Percentiles rank a stretch among this genome's conserved stretches.
Conservation (phyloP, 2,888 invertebrate genomes). For the Thereva unica region DNA sequence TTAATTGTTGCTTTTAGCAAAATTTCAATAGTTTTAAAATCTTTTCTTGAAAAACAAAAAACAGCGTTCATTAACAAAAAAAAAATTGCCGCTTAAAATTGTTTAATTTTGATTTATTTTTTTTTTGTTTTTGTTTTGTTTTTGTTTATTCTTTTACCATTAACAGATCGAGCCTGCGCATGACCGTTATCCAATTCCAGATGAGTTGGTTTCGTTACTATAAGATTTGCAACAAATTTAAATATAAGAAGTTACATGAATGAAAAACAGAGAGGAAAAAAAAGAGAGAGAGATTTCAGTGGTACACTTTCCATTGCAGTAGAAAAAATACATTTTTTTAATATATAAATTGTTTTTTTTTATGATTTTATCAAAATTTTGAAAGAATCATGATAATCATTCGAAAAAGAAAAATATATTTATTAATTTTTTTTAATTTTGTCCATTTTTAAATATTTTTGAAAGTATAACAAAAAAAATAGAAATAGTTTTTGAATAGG, state of each 20-base stretch:
- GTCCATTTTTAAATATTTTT: no score
- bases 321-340: no score
- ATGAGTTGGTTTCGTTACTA: conserved; percentile 70
- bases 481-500: no score
- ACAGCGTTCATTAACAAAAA: conserved; percentile 3
- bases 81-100: background rate
- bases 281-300: conserved; percentile 5
- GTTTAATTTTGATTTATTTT: background rate
- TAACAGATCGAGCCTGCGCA: conserved; percentile 71
- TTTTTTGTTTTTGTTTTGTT: background rate
- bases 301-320: no score
- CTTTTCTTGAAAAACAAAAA: background rate
- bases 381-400: no score
- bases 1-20: no score
- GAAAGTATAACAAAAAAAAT: no score
- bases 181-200: conserved; percentile 68
- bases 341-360: no score
- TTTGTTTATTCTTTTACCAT: conserved; percentile 66
- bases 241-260: conserved; percentile 24
- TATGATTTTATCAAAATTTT: no score
- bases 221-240: conserved; percentile 33
- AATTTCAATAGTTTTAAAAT: no score
- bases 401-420: no score
- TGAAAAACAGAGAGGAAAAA: conserved; percentile 3
- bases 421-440: no score